Conservation (phyloP, 2,113 vertebrate genomes). For the Otolemur garnettii region DNA sequence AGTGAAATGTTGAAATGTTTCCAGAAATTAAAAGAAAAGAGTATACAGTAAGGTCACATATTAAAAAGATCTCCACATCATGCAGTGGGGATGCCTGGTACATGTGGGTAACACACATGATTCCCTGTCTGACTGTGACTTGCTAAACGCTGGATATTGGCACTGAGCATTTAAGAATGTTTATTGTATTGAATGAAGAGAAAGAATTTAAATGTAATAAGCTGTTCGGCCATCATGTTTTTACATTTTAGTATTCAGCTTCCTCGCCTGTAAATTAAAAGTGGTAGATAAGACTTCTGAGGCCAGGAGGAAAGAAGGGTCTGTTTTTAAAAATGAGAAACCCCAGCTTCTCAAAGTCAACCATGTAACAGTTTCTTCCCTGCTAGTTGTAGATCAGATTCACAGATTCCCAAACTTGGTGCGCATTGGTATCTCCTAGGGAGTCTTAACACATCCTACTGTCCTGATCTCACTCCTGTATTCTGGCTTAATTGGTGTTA, state of each 20-base stretch:
- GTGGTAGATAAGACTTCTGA: conserved; percentile 4
- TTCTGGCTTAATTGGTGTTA: background rate
- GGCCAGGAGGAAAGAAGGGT: background rate
- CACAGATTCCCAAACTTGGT: background rate
- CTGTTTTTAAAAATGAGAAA: background rate
- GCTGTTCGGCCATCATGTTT: background rate
- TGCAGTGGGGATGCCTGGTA: background rate
- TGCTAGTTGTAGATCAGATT: background rate
- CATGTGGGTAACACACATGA: background rate
- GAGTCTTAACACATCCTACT: background rate
- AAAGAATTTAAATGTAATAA: background rate
- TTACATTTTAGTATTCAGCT: background rate
- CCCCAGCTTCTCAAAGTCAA: background rate
- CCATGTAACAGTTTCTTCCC: background rate
- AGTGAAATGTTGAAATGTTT: conserved; percentile 85
- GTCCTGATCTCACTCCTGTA: background rate
- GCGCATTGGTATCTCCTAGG: background rate
- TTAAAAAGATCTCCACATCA: background rate
- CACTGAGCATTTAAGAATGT: background rate
- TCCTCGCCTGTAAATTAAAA: background rate
- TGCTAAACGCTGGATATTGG: background rate
- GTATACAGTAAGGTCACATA: background rate
- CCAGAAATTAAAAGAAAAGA: conserved; percentile 57
- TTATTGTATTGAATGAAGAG: background rate
- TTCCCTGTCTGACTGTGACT: background rate